Evolutionary conservation across 2,113 vertebrate species (phyloP).

Genomic region (Perccottus glenii): DNA sequence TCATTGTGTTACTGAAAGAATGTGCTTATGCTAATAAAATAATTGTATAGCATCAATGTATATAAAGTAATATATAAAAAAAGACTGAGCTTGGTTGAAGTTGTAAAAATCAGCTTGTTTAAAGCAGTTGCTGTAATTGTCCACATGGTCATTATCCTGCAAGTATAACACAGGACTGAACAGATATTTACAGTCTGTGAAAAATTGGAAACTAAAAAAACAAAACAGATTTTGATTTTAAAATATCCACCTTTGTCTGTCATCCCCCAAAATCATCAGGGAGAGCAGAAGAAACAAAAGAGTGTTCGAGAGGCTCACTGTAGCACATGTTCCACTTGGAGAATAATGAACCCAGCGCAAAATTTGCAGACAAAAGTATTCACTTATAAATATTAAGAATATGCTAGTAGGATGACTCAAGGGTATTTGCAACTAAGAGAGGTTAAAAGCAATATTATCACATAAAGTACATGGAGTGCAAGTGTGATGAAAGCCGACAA

Average conservation of each 20-base stretch:
- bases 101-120: no score
- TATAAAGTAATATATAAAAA: no score
- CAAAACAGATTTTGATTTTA: neutral
- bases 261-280: neutral
- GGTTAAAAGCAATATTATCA: constrained; percentile 36
- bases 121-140: no score
- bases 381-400: constrained; percentile 23
- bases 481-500: constrained; percentile 36
- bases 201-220: no score
- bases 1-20: no score
- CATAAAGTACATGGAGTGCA: constrained; percentile 18
- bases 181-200: no score
- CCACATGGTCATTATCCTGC: no score
- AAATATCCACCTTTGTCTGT: neutral
- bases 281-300: neutral
- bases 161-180: no score
- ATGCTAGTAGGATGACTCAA: constrained; percentile 1
- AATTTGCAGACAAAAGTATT: constrained; percentile 10
- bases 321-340: constrained; percentile 5
- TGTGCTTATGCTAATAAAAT: no score
- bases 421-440: constrained; percentile 6
- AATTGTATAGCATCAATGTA: no score
- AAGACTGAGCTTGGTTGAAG: no score
- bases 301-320: neutral
- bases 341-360: constrained; percentile 6